A percentile compares a stretch with the other conserved stretches of the same genome.
Conservation (phyloP, 64 coral and sea anemone species). For the Hydrozoanthus tunicans region DNA sequence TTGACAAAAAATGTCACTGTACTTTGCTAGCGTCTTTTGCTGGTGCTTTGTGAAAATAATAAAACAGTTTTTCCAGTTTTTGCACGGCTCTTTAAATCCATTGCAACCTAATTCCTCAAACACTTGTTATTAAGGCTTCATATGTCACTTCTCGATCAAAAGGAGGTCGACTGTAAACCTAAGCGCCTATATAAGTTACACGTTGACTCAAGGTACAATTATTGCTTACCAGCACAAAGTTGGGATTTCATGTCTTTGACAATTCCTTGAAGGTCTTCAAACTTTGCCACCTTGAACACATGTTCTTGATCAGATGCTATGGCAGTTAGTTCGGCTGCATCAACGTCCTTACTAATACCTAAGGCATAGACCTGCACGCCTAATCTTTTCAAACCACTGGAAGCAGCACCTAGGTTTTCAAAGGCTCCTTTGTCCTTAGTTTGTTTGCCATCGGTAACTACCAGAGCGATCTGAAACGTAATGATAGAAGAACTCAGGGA, state of each 20-base stretch:
- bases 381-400: conserved; percentile 53
- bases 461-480: conserved; percentile 57
- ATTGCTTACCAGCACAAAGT: conserved; percentile 47
- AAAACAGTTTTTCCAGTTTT: too few species aligned
- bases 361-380: conserved; percentile 61
- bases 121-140: too few species aligned
- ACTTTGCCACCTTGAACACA: conserved; percentile 55
- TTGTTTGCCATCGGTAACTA: conserved; percentile 77
- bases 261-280: conserved; percentile 47
- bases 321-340: conserved; percentile 27
- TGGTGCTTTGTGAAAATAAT: too few species aligned
- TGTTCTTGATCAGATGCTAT: conserved; percentile 48
- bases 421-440: conserved; percentile 43
- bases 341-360: conserved; percentile 50
- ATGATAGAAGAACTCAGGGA: background rate
- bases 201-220: background rate
- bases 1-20: too few species aligned
- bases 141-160: too few species aligned
- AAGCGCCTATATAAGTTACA: background rate
- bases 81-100: too few species aligned
- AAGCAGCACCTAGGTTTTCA: conserved; percentile 44
- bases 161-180: too few species aligned
- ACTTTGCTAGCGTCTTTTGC: too few species aligned
- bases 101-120: too few species aligned
- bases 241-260: conserved; percentile 55